phyloP scores from a whole-genome alignment of 2,797 vertebrate species.

The Parauchenoglanis ngamensis region DNA sequence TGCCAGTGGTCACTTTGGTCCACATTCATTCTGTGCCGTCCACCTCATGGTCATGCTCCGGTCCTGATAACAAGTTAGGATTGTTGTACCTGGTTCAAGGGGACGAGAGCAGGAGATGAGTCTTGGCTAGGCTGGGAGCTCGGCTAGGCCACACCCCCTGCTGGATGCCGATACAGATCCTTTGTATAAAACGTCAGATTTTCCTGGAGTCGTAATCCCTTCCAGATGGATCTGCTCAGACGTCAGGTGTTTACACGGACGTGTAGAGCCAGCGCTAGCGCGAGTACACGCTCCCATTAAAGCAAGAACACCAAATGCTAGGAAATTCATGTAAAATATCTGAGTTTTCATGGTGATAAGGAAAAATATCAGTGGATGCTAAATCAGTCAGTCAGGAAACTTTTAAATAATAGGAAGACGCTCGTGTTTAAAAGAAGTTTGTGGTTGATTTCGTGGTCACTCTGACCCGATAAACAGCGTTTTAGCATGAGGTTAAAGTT shows the following conservation, averaged over 20 bases:
- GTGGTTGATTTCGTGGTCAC: not conserved
- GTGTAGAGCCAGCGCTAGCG: not conserved
- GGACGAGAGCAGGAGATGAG: not conserved
- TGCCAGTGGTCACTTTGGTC: slow-evolving; percentile 49
- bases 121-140: not conserved
- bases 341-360: no score
- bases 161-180: no score
- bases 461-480: not conserved
- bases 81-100: no score
- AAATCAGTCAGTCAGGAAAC: not conserved
- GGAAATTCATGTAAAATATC: not conserved
- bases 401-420: not conserved
- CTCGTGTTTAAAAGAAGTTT: not conserved
- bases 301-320: not conserved
- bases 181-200: not conserved
- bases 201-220: no score
- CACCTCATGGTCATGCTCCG: slow-evolving; percentile 62
- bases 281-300: not conserved
- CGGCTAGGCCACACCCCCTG: not conserved
- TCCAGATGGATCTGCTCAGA: not conserved
- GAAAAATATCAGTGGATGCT: not conserved
- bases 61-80: not conserved
- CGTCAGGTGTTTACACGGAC: not conserved
- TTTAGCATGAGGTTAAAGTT: not conserved
- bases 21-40: slow-evolving; percentile 74